A percentile compares a stretch with the other conserved stretches of the same genome.
phyloP scores from a whole-genome alignment of 2,797 vertebrate species.

The Oreonectes daqikongensis region DNA sequence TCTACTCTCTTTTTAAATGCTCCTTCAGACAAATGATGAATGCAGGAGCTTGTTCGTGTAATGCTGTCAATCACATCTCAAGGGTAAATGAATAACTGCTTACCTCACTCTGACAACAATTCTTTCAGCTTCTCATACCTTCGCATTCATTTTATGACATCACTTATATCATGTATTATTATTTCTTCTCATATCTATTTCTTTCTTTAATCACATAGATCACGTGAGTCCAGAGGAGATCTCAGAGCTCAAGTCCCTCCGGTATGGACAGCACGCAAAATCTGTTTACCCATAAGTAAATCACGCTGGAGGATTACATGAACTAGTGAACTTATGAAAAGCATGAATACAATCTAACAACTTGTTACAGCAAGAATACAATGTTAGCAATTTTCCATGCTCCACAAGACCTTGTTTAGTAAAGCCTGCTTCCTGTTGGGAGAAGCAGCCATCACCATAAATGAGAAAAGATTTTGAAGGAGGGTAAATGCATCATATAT shows the following conservation, averaged over 20 bases:
- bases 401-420: not conserved
- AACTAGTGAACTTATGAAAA: not conserved
- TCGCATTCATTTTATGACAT: not conserved
- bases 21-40: not conserved
- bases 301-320: not conserved
- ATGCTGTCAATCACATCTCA: not conserved
- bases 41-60: no score
- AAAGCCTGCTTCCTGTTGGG: not conserved
- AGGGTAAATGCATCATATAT: not conserved
- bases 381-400: not conserved
- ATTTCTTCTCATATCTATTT: not conserved
- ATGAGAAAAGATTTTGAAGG: not conserved
- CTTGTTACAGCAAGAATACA: conserved; percentile 4
- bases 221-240: not conserved
- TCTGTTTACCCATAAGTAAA: not conserved
- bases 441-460: not conserved
- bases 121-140: not conserved
- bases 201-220: not conserved
- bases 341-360: not conserved
- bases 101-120: not conserved
- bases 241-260: not conserved
- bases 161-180: not conserved
- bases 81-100: not conserved
- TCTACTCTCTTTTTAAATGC: not conserved
- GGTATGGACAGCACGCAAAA: not conserved